These are phyloP conservation scores for Rhinoderma darwinii DNA, from an alignment of 2,113 vertebrate species.

Conservation along the genomic window DNA sequence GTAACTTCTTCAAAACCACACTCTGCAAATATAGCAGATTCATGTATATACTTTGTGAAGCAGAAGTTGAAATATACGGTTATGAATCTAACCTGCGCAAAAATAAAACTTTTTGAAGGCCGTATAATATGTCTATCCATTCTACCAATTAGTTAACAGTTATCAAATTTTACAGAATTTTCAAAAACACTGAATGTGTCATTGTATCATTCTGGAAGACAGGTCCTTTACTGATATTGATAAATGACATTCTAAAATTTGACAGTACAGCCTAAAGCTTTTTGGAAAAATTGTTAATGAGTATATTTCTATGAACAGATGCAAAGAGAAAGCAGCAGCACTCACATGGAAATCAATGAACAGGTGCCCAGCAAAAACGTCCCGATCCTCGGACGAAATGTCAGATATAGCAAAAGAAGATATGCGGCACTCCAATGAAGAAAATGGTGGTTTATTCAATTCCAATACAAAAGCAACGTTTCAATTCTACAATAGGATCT, in stretches of 20 bases:
- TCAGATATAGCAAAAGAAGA: too few relatives aligned
- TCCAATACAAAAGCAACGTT: too few relatives aligned
- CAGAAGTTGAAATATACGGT: not conserved
- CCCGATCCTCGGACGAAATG: too few relatives aligned
- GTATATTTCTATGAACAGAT: not conserved
- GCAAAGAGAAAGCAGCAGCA: too few relatives aligned
- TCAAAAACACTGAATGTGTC: constrained; percentile 6
- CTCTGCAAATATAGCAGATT: not conserved
- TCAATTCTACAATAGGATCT: too few relatives aligned
- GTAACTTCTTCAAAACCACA: not conserved
- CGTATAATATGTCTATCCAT: not conserved
- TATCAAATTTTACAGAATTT: constrained; percentile 1
- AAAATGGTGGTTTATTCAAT: too few relatives aligned
- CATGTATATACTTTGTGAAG: not conserved
- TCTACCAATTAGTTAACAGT: not conserved
- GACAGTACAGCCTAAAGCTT: not conserved
- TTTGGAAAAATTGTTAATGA: not conserved
- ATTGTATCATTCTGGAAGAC: not conserved
- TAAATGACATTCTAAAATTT: constrained; percentile 1
- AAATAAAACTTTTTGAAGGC: not conserved
- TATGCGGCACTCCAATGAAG: too few relatives aligned
- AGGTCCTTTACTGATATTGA: not conserved
- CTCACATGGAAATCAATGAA: too few relatives aligned
- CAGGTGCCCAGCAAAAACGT: too few relatives aligned
- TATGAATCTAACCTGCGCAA: not conserved